Conservation (phyloP, 1,140 invertebrate species). For the Semibalanus balanoides region DNA sequence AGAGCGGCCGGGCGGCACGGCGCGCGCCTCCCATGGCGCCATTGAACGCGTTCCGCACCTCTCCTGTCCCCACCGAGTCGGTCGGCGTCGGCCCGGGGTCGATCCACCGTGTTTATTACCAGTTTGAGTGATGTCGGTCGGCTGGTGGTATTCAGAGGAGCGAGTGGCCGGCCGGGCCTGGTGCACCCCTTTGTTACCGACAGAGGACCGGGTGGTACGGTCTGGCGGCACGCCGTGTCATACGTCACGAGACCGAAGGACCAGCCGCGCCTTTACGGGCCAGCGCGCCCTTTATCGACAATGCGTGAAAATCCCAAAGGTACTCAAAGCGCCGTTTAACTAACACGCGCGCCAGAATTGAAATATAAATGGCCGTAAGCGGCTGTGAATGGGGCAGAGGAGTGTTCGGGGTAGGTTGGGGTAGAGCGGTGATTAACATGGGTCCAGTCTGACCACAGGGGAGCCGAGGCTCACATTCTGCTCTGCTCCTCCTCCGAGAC, state of each 20-base stretch:
- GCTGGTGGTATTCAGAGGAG: background rate
- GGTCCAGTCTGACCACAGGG: too few relatives aligned
- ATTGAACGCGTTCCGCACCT: background rate
- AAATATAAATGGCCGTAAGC: background rate
- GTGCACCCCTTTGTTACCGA: background rate
- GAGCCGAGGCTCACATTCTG: too few relatives aligned
- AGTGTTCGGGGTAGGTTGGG: background rate
- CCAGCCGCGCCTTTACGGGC: background rate
- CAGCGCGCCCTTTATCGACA: background rate
- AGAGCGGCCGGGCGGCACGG: background rate
- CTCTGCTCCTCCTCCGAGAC: slow-evolving; percentile 6
- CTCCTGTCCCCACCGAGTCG: too few relatives aligned
- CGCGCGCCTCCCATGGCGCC: background rate
- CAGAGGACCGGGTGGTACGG: too few relatives aligned
- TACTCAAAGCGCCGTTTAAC: background rate
- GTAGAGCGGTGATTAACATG: background rate
- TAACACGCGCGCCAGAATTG: background rate
- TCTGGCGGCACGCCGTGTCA: background rate
- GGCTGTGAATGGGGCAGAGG: background rate
- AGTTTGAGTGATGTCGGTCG: background rate
- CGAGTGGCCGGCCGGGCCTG: too few relatives aligned
- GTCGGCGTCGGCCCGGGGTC: too few relatives aligned
- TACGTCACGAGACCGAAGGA: background rate
- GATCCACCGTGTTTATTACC: background rate
- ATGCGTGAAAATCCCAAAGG: background rate